Evolutionary conservation across 2,888 invertebrate genomes (phyloP), one percentile per base, ranked within the genome.

Genomic region (Drosophila testacea): DNA sequence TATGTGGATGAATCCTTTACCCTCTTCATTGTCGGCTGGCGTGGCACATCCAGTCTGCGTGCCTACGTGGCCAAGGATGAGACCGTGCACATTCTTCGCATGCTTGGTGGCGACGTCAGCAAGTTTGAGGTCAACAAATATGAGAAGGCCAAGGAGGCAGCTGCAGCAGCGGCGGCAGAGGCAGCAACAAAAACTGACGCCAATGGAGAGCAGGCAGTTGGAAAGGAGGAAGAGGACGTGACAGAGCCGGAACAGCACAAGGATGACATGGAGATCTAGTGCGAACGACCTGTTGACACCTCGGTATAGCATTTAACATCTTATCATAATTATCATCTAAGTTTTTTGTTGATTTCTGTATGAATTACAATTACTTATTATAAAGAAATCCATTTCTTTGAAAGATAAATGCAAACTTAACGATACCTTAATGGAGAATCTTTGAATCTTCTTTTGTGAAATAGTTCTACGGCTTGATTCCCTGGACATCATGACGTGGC

Each of bases 41-140:
- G 97, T 71, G 98, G 98, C 4, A 96, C 95, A 10, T 95, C 95
- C 69, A 97, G 98, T 0, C 93, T 98, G 22, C 94, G 98, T 13
- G 97, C 97, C 0, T 99, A 98, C 93, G 96, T 98, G 36, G 95
- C 97, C 28, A 94, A 95, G 32, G 95, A 96, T 63, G 98, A 97
- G 91, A 95, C 97, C 0, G 94, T 97, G 22, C 99, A 99, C 92
- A 96, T 96, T 84, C 93, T 99, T 51, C 93, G 98, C 9, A 93
- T 99, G 46, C 93, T 98, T 77, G 98, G 97, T 0, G 96, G 96
- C 6, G 98, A 98, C 92, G 95, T 95, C 57, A 96, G 96, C 55
- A 96, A 96, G 93, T 97, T 95, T 91, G 92, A 92, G 79, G 89
- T 91, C 7, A 92, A 92, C 70, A 92, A 96, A 92, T 96, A 96